phyloP scores from a whole-genome alignment of 2,113 vertebrate species.

The Echinops telfairi region DNA sequence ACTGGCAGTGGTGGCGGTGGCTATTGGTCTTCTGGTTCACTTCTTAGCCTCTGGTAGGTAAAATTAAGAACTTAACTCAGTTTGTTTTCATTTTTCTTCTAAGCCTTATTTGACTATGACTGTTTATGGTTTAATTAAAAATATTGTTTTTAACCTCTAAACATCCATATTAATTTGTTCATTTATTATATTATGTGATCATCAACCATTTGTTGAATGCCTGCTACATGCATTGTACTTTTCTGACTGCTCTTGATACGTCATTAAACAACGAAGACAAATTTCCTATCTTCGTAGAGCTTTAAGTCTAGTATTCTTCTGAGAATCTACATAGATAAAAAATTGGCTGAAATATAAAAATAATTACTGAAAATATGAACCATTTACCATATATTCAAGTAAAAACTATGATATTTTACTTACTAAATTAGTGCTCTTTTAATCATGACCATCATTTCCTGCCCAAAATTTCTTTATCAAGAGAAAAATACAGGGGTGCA shows the following conservation, averaged over 20 bases:
- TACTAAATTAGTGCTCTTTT: conserved; percentile 10
- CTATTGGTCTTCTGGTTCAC: conserved; percentile 57
- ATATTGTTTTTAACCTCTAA: neutral
- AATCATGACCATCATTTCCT: conserved; percentile 11
- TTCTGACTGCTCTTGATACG: neutral
- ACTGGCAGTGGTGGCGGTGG: conserved; percentile 2
- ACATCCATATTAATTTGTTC: too few relatives aligned
- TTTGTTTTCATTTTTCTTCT: conserved; percentile 2
- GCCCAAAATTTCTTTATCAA: neutral
- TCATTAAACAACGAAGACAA: conserved; percentile 4
- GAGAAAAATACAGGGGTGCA: neutral
- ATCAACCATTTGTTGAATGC: neutral
- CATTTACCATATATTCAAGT: neutral
- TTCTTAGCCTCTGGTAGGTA: conserved; percentile 66
- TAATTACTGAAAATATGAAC: neutral
- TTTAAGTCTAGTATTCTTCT: neutral
- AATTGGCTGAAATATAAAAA: neutral
- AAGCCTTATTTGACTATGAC: neutral
- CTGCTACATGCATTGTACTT: neutral
- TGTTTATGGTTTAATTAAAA: neutral
- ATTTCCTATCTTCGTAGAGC: neutral
- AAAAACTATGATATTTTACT: neutral
- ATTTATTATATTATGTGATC: neutral
- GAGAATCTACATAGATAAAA: conserved; percentile 22
- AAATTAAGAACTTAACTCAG: neutral